Conservation (phyloP, 2,113 vertebrate genomes). For the Psilopogon haemacephalus region DNA sequence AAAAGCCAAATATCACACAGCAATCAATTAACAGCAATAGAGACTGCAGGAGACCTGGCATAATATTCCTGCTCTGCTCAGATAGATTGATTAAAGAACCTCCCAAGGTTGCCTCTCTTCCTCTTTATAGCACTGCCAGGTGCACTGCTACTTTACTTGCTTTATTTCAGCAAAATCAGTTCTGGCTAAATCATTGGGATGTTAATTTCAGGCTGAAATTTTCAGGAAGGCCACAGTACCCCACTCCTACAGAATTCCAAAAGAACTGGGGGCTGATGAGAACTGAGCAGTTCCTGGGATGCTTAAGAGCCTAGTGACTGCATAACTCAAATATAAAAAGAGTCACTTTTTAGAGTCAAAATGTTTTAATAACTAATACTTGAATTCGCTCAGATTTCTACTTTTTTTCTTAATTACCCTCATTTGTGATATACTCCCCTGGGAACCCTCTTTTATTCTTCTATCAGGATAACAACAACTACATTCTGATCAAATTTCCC, state of each 20-base stretch:
- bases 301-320: background rate
- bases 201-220: background rate
- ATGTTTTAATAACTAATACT: background rate
- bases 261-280: background rate
- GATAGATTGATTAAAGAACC: background rate
- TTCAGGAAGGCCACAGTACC: background rate
- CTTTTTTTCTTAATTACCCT: background rate
- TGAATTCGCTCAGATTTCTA: background rate
- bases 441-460: background rate
- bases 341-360: background rate
- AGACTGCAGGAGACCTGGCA: background rate
- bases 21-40: slow-evolving; percentile 10
- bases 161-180: background rate
- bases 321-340: background rate
- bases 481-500: background rate
- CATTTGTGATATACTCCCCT: background rate
- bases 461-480: background rate
- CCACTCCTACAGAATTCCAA: background rate
- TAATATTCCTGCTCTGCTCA: background rate
- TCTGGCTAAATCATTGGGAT: background rate
- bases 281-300: background rate
- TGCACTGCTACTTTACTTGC: background rate
- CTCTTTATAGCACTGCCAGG: background rate
- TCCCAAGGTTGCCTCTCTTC: background rate
- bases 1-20: background rate